These are phyloP conservation scores for Procapra przewalskii DNA, from an alignment of 2,113 vertebrate species.

Conservation along the genomic window DNA sequence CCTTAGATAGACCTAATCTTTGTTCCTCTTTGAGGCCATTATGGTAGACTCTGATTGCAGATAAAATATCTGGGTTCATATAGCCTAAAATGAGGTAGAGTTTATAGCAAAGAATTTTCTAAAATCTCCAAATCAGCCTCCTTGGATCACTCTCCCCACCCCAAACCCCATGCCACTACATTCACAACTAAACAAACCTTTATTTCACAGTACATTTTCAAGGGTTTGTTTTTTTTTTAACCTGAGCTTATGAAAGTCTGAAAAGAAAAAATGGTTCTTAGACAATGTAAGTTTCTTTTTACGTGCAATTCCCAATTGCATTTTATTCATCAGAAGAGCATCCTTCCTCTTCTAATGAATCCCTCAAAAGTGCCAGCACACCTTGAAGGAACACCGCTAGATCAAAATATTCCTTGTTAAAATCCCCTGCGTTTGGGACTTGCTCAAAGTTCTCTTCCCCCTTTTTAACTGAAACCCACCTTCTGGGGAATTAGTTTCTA, in stretches of 20 bases:
- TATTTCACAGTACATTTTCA: neutral
- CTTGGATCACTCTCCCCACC: neutral
- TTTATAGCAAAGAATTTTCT: constrained; percentile 18
- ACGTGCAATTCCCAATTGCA: neutral
- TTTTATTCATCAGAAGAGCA: neutral
- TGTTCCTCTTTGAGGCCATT: neutral
- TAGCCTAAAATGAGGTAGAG: neutral
- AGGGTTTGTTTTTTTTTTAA: neutral
- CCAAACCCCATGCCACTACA: too few relatives aligned
- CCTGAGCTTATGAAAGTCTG: neutral
- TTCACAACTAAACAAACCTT: neutral
- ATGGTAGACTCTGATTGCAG: constrained; percentile 4
- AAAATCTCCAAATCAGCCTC: neutral
- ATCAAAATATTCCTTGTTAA: neutral
- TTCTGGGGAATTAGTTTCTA: neutral
- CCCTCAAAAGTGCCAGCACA: neutral
- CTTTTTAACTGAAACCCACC: neutral
- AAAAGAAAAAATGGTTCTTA: neutral
- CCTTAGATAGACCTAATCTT: neutral
- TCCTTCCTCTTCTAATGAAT: neutral
- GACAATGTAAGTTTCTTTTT: neutral
- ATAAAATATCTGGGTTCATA: neutral
- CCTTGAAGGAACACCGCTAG: neutral
- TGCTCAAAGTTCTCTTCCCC: neutral
- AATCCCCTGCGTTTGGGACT: neutral